Evolutionary conservation across 1,140 invertebrate genomes (phyloP).

Genomic region (Cryptotermes secundus): DNA sequence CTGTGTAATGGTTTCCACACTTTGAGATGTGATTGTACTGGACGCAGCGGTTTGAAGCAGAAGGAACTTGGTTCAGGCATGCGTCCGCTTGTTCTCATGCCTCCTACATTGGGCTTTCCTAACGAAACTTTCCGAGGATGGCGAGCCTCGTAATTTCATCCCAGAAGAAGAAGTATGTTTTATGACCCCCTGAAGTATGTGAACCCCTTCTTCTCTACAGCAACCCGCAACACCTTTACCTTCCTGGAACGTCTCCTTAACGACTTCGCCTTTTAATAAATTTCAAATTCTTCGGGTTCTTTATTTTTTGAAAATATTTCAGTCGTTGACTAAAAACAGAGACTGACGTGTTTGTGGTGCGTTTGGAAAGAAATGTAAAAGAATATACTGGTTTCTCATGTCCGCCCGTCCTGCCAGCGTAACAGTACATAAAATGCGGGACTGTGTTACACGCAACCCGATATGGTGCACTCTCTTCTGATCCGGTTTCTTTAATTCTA

Average conservation of each 20-base stretch:
- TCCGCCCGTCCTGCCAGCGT: no score
- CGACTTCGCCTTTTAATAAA: background rate
- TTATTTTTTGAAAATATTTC: background rate
- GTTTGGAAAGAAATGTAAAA: no score
- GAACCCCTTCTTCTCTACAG: background rate
- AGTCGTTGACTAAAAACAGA: background rate
- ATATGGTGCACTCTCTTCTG: no score
- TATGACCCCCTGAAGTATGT: background rate
- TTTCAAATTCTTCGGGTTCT: background rate
- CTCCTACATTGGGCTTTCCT: background rate
- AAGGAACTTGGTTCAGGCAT: background rate
- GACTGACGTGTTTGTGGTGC: no score
- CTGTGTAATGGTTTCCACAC: background rate
- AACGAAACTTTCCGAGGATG: constrained; percentile 10
- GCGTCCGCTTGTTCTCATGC: background rate
- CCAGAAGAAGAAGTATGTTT: background rate
- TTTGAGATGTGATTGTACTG: background rate
- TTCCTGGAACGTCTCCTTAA: background rate
- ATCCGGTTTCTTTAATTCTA: no score
- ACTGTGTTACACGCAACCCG: no score
- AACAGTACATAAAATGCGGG: no score
- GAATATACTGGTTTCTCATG: no score
- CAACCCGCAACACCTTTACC: background rate
- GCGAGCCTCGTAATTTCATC: background rate
- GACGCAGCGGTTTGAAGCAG: background rate